Percentiles rank a stretch among this genome's conserved stretches.
phyloP scores from a whole-genome alignment of 2,797 vertebrate genomes.

The Takifugu ocellatus region DNA sequence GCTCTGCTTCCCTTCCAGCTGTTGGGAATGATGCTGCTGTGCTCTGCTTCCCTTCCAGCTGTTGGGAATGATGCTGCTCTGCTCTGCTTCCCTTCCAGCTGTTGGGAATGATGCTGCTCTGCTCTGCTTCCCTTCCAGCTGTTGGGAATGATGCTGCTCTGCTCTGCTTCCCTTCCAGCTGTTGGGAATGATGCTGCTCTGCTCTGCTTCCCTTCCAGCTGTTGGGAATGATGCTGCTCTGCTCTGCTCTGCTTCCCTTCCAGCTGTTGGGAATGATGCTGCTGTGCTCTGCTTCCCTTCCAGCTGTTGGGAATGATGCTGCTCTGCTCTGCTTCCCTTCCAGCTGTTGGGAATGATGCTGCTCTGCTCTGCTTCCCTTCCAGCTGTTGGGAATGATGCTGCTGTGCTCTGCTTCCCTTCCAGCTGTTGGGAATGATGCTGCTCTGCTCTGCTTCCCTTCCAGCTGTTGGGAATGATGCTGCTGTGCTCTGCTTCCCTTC shows the following conservation, averaged over 20 bases:
- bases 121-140: slow-evolving; percentile 4
- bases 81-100: too few species aligned
- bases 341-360: too few species aligned
- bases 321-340: too few species aligned
- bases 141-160: not conserved
- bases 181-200: slow-evolving; percentile 43
- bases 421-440: slow-evolving; percentile 44
- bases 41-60: slow-evolving; percentile 32
- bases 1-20: slow-evolving; percentile 4
- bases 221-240: not conserved
- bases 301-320: slow-evolving; percentile 44
- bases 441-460: too few species aligned
- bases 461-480: too few species aligned
- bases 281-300: slow-evolving; percentile 30
- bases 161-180: slow-evolving; percentile 32
- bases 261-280: not conserved
- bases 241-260: slow-evolving; percentile 12
- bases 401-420: slow-evolving; percentile 30
- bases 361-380: slow-evolving; percentile 5
- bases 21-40: not conserved
- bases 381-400: not conserved
- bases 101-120: not conserved
- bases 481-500: slow-evolving; percentile 12
- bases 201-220: too few species aligned
- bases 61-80: slow-evolving; percentile 43